Base-by-base conservation (phyloP, 2,113 vertebrate genomes). In the Rafetus swinhoei region DNA sequence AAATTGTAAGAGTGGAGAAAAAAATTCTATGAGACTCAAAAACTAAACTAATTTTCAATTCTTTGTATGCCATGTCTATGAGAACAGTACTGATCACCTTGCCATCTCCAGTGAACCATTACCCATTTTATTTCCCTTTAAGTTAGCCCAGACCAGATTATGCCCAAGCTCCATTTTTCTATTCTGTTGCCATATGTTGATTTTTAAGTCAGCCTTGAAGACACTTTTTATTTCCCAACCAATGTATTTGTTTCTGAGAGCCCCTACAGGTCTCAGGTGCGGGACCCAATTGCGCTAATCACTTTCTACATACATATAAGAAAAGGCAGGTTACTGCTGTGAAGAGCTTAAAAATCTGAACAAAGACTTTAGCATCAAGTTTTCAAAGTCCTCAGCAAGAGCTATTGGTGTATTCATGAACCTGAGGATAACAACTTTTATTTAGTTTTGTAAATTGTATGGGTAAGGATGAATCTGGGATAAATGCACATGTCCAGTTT, bases 1-100 rank as follows among this genome's bases (percentile, higher is more conserved):
- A 76, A 82, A 94, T 69, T 90, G 89, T 91, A 93, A 92, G 79
- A 45, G 12, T 1, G 35, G 77, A 87, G 76, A 90, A 92, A 77
- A 9, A 86, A 62, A 93, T 7, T 55, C 72, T n/a, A 82, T 62
- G 50, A 0, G 45, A 45, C 45, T 45, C 45, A 45, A 77, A 21
- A n/a, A 82, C 52, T 39, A 82, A 85, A 81, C 32, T n/a, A 55
- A 94, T 22, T 5, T 10, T 85, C 7, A 90, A 60, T 79, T 3
- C 50, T 84, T 45, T 87, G 88, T 83, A 54, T 39, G 45, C 9
- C 65, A 87, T 39, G 56, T 3, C 6, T 27, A 14, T 54, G 6
- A 32, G 85, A 84, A 4, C 4, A 90, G 3, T 35, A 69, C 4
- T 74, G 7, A 50, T 82, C 32, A 79, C 9, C 8, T 13, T 72